These are phyloP conservation scores for Philypnodon macrostomus DNA, from an alignment of 2,797 vertebrate species.

Conservation along the genomic window DNA sequence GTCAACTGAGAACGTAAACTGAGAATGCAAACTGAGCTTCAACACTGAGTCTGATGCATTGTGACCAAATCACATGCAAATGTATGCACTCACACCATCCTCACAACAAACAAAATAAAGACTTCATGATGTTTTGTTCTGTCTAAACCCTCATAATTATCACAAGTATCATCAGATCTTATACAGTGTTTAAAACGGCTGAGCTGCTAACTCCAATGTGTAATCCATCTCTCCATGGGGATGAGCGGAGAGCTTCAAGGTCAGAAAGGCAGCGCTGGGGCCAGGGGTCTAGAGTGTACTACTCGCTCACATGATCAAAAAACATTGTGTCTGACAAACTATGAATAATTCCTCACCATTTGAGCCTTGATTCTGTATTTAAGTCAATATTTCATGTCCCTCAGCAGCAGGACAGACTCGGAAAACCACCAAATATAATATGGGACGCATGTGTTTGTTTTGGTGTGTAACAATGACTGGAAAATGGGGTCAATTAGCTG, in stretches of 20 bases:
- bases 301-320: conserved; percentile 42
- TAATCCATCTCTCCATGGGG: conserved; percentile 20
- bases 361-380: conserved; percentile 32
- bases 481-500: conserved; percentile 45
- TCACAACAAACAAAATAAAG: neutral
- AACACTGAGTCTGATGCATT: conserved; percentile 6
- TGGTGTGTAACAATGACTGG: conserved; percentile 18
- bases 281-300: conserved; percentile 24
- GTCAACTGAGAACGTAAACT: no score
- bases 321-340: conserved; percentile 35
- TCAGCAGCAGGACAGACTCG: conserved; percentile 25
- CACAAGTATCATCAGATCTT: neutral
- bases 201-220: conserved; percentile 12
- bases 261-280: conserved; percentile 21
- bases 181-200: conserved; percentile 7
- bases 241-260: conserved; percentile 34
- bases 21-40: conserved; percentile 3
- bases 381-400: conserved; percentile 54
- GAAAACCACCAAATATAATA: conserved; percentile 21
- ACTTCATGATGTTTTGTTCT: conserved; percentile 5
- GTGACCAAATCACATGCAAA: conserved; percentile 11
- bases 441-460: conserved; percentile 2
- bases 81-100: conserved; percentile 7
- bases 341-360: conserved; percentile 46
- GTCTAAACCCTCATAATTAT: conserved; percentile 4